phyloP scores from a whole-genome alignment of 1,140 invertebrate species.

The Metaphire vulgaris region DNA sequence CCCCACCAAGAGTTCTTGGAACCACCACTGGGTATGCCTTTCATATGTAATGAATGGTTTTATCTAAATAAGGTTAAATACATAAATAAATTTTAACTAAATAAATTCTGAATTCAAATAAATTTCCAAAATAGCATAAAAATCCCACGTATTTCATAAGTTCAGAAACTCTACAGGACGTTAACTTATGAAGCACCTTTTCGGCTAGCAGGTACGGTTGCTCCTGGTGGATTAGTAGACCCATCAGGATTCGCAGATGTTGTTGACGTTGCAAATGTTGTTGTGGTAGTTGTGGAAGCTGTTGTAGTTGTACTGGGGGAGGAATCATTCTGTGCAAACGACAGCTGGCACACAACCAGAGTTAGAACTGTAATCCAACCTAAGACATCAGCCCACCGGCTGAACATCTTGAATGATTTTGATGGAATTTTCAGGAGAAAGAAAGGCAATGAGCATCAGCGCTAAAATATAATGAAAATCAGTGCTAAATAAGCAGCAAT shows the following conservation, averaged over 20 bases:
- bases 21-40: too few species aligned
- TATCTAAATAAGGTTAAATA: too few species aligned
- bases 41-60: too few species aligned
- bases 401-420: background rate
- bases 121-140: background rate
- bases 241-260: background rate
- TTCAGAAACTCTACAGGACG: background rate
- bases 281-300: background rate
- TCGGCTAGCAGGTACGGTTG: background rate
- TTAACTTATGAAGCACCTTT: background rate
- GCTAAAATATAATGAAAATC: background rate
- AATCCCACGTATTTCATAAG: background rate
- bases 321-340: background rate
- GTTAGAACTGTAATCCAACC: background rate
- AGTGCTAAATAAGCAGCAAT: background rate
- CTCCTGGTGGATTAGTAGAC: background rate
- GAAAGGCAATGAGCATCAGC: too few species aligned
- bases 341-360: background rate
- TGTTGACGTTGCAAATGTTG: background rate
- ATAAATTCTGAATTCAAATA: too few species aligned
- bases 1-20: too few species aligned
- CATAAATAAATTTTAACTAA: too few species aligned
- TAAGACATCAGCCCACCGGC: background rate
- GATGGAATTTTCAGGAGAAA: too few species aligned
- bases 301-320: background rate